A percentile compares a stretch with the other conserved stretches of the same genome.
Evolutionary conservation across 2,888 invertebrate species (phyloP).

Genomic region (Sialis fuliginosa): DNA sequence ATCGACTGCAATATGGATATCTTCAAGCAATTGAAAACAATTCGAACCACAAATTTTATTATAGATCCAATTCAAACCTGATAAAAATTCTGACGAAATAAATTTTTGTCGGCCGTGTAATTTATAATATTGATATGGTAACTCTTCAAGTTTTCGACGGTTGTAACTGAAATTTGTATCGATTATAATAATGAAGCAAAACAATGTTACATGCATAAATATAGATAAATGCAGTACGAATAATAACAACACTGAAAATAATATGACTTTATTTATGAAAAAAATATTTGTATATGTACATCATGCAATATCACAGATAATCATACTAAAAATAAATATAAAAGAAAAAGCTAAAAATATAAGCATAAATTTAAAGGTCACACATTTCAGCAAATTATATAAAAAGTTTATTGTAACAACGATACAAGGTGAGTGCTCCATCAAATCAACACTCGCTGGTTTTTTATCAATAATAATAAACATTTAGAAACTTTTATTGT

Average conservation of each 20-base stretch:
- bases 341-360: background rate
- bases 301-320: constrained; percentile 1
- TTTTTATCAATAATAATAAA: too few species aligned
- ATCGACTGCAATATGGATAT: constrained; percentile 37
- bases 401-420: too few species aligned
- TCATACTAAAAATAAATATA: background rate
- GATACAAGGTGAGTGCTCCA: too few species aligned
- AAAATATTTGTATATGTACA: constrained; percentile 5
- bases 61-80: constrained; percentile 59
- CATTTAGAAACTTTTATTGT: too few species aligned
- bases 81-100: constrained; percentile 50
- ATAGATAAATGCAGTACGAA: background rate
- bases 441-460: too few species aligned
- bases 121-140: constrained; percentile 60
- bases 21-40: constrained; percentile 58
- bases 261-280: too few species aligned
- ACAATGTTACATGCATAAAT: too few species aligned
- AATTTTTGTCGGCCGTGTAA: constrained; percentile 36
- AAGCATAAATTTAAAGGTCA: background rate
- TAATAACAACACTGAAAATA: background rate
- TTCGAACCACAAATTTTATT: constrained; percentile 65
- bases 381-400: too few species aligned
- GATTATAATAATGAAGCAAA: background rate
- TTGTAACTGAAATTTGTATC: constrained; percentile 42
- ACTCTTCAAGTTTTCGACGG: constrained; percentile 61